phyloP scores from a whole-genome alignment of 1,140 invertebrate species.

The Apis laboriosa region DNA sequence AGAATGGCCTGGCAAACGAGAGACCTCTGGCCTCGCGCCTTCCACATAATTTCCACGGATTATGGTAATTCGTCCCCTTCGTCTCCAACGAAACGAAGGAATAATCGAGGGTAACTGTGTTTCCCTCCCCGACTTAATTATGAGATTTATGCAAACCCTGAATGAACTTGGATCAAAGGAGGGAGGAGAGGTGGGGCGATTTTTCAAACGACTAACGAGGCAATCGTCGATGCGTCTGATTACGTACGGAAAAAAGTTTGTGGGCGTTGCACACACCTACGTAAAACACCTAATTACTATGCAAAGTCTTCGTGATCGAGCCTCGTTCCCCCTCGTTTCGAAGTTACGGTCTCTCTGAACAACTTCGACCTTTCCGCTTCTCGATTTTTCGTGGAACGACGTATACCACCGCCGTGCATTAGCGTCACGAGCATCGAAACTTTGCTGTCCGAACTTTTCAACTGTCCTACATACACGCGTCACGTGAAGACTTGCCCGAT shows the following conservation, averaged over 20 bases:
- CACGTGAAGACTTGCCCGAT: not conserved
- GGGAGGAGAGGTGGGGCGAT: too few relatives aligned
- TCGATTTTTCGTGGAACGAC: constrained; percentile 35
- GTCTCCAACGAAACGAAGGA: constrained; percentile 3
- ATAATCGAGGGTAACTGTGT: constrained; percentile 9
- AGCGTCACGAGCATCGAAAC: constrained; percentile 49
- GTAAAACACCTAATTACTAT: constrained; percentile 35
- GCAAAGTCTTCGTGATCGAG: constrained; percentile 19
- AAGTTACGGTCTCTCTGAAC: constrained; percentile 2
- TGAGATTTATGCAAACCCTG: not conserved
- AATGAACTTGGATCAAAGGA: not conserved
- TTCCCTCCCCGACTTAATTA: not conserved
- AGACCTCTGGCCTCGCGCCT: constrained; percentile 5
- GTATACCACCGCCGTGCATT: constrained; percentile 38
- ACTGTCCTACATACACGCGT: constrained; percentile 54
- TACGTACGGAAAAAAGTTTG: constrained; percentile 8
- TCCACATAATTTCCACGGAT: not conserved
- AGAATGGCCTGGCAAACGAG: not conserved
- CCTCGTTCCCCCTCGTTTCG: not conserved
- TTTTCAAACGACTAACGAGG: not conserved
- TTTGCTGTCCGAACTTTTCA: constrained; percentile 56
- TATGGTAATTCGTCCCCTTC: not conserved
- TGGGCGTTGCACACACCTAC: constrained; percentile 12
- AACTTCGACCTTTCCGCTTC: constrained; percentile 50
- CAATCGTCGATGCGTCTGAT: not conserved